Evolutionary conservation across 1,140 invertebrate genomes (phyloP), one percentile per base, ranked within the genome.

Genomic region (Eurosta solidaginis): DNA sequence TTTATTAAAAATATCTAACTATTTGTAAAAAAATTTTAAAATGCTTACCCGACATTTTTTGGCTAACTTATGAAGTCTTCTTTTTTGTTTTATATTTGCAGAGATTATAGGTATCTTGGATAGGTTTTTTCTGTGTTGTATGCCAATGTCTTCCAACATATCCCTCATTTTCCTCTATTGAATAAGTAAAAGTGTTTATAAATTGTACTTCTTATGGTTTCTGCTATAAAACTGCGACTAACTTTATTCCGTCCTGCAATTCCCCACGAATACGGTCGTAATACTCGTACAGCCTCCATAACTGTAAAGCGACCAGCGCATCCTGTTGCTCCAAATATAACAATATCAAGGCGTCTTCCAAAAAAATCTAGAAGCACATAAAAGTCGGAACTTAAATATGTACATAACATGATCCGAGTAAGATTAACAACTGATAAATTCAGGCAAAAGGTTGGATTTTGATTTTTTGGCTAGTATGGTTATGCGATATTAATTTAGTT

Each of bases 261-360:
- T 9, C 77, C 80, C 80, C 80, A 81, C 33, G 75, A 59, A 3
- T 47, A 47, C 12, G 89, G 83, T 77, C 90, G 89, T 7, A 87
- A 84, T 0, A 91, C 82, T 74, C 88, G 85, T 2, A 88, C 89
- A 33, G 92, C 88, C 85, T 93, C 89, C 82, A 91, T 89, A 0
- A 94, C 91, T 10, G 93, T 91, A 89, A 91, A 92, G 86, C 92
- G 91, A 1, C 95, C 95, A 7, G 94, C 96, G 83, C 93, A 96
- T 40, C 95, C 95, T 25, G 92, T 93, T 3, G 94, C 95, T 74
- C 95, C 95, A 83, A 94, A 94, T 80, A 95, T 90, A 7, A 95
- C 82, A 7, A 94, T 80, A 87, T 94, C 93, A 78, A 93, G 59
- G 14, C 52, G 33, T 20, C 20, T 78, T 33, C 29, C 22, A 29